phyloP scores from a whole-genome alignment of 2,888 invertebrate species.

The Stegophylla sp. region DNA sequence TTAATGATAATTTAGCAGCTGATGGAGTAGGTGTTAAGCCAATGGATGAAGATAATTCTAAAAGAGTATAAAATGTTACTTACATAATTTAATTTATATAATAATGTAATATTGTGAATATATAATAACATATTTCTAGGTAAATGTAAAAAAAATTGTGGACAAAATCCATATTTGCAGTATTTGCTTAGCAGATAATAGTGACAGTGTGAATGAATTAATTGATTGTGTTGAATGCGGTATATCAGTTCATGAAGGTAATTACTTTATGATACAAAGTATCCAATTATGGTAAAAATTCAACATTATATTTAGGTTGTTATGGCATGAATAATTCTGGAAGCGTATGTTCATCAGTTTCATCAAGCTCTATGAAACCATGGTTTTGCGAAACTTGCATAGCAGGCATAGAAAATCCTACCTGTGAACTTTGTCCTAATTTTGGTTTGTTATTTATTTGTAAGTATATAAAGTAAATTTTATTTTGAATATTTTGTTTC shows the following conservation, averaged over 20 bases:
- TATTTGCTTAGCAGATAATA: constrained; percentile 90
- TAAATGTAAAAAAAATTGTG: constrained; percentile 57
- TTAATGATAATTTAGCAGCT: constrained; percentile 59
- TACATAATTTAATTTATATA: neutral
- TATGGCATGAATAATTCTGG: constrained; percentile 93
- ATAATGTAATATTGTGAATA: neutral
- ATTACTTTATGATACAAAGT: constrained; percentile 39
- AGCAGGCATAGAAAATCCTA: constrained; percentile 85
- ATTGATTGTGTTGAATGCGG: constrained; percentile 97
- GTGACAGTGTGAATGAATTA: constrained; percentile 93
- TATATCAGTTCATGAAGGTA: constrained; percentile 93
- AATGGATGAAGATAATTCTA: constrained; percentile 25
- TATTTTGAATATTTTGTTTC: no score
- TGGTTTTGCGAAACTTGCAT: constrained; percentile 99
- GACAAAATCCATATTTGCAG: constrained; percentile 82
- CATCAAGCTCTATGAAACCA: constrained; percentile 93
- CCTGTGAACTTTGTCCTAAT: constrained; percentile 95
- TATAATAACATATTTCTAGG: constrained; percentile 49
- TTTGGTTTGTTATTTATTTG: constrained; percentile 67
- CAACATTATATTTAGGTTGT: constrained; percentile 70
- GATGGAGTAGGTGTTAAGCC: constrained; percentile 48
- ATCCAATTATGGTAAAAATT: neutral
- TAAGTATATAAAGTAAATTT: no score
- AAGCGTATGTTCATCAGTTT: constrained; percentile 88
- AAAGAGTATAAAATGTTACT: constrained; percentile 29